Evolutionary conservation across 2,888 invertebrate genomes (phyloP).

Genomic region (Priocnemis perturbator): DNA sequence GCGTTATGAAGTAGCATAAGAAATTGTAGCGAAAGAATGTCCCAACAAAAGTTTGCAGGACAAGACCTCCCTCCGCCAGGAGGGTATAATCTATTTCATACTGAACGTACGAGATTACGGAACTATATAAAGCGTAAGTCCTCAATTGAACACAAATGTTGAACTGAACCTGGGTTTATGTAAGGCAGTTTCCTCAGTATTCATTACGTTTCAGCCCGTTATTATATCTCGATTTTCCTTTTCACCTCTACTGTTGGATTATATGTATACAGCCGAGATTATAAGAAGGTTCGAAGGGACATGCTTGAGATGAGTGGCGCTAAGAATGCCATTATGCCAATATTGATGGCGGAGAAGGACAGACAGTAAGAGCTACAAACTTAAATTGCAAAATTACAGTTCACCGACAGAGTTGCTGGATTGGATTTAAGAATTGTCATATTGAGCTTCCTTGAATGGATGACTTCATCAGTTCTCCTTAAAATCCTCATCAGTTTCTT

Average conservation of each 20-base stretch:
- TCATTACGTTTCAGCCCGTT: conserved; percentile 3
- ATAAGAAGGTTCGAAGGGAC: conserved; percentile 77
- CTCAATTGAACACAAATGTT: no score
- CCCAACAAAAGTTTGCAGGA: no score
- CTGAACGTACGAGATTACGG: conserved; percentile 77
- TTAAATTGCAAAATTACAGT: no score
- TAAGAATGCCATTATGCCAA: conserved; percentile 84
- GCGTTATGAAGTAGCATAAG: no score
- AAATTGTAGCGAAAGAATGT: no score
- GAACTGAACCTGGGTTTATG: background rate
- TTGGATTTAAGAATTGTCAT: background rate
- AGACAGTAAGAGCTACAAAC: conserved; percentile 79
- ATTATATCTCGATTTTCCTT: no score
- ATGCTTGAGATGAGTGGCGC: conserved; percentile 87
- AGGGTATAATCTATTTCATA: conserved; percentile 89
- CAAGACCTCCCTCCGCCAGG: conserved; percentile 97
- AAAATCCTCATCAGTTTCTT: background rate
- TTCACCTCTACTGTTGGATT: background rate
- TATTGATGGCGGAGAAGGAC: conserved; percentile 90
- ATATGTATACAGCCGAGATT: conserved; percentile 75
- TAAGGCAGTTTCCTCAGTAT: conserved; percentile 1
- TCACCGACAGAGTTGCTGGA: no score
- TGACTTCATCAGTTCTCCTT: background rate
- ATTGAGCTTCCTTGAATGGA: background rate
- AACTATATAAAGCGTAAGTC: conserved; percentile 57